phyloP scores from a whole-genome alignment of 1,140 invertebrate genomes.

The Pectinophora gossypiella region DNA sequence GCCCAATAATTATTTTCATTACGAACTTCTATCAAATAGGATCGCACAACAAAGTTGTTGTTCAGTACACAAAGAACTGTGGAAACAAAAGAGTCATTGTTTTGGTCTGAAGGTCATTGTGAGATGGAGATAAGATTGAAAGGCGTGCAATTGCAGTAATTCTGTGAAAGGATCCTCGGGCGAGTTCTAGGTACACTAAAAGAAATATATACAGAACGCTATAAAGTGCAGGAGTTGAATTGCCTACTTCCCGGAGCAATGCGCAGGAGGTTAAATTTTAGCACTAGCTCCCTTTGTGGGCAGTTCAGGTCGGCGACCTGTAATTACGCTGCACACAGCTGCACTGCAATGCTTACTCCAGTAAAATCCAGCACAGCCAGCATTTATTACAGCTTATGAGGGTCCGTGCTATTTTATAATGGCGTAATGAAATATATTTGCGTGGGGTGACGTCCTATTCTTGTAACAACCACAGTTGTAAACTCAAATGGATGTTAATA shows the following conservation, averaged over 20 bases:
- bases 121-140: constrained; percentile 1
- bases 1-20: background rate
- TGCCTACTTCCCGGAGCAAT: constrained; percentile 25
- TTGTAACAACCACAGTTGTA: too few relatives aligned
- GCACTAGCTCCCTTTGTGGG: constrained; percentile 39
- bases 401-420: background rate
- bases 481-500: too few relatives aligned
- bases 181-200: background rate
- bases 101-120: constrained; percentile 20
- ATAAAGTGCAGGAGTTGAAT: constrained; percentile 17
- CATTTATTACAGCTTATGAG: constrained; percentile 55
- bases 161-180: constrained; percentile 3
- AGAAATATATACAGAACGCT: background rate
- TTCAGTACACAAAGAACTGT: background rate
- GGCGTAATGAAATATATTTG: too few relatives aligned
- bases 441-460: too few relatives aligned
- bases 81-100: constrained; percentile 26
- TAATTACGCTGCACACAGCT: constrained; percentile 57
- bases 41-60: background rate
- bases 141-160: background rate
- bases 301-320: constrained; percentile 45
- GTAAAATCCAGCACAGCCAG: constrained; percentile 72
- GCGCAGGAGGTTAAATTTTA: constrained; percentile 36
- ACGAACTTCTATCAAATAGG: background rate
- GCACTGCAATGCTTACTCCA: constrained; percentile 68